These are phyloP conservation scores for Eupithecia subfuscata DNA, from an alignment of 2,888 invertebrate genomes.

Conservation along the genomic window DNA sequence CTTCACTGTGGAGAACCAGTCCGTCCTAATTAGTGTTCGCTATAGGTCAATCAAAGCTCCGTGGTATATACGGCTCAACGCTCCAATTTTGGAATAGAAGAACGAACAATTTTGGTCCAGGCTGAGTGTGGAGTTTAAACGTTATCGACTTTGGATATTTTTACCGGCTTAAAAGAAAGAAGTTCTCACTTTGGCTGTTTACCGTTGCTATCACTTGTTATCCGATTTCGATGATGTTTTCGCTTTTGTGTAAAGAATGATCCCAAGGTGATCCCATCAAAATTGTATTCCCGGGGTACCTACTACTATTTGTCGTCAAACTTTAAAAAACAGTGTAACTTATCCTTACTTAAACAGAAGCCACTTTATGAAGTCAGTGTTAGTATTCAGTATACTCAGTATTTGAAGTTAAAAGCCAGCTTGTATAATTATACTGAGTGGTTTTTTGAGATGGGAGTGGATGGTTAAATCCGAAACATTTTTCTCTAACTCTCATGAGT, in stretches of 20 bases:
- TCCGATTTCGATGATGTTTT: not conserved
- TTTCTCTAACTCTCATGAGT: too few species aligned
- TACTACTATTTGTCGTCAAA: not conserved
- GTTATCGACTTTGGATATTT: not conserved
- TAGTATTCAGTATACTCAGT: too few species aligned
- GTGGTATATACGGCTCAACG: not conserved
- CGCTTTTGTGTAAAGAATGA: not conserved
- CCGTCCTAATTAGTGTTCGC: not conserved
- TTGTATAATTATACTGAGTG: too few species aligned
- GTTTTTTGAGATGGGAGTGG: too few species aligned
- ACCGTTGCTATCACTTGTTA: not conserved
- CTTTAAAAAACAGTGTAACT: not conserved
- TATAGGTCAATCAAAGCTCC: not conserved
- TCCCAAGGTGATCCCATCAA: not conserved
- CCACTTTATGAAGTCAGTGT: too few species aligned
- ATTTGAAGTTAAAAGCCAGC: too few species aligned
- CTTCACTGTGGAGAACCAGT: not conserved
- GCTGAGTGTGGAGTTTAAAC: not conserved
- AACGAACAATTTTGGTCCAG: not conserved
- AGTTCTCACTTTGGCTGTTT: not conserved
- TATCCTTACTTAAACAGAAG: not conserved
- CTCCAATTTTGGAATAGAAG: not conserved
- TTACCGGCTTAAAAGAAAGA: not conserved
- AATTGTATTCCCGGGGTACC: not conserved
- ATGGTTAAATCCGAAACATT: too few species aligned